Evolutionary conservation across 2,888 invertebrate genomes (phyloP), one percentile per base, ranked within the genome.

Genomic region (Notocelia uddmanniana): DNA sequence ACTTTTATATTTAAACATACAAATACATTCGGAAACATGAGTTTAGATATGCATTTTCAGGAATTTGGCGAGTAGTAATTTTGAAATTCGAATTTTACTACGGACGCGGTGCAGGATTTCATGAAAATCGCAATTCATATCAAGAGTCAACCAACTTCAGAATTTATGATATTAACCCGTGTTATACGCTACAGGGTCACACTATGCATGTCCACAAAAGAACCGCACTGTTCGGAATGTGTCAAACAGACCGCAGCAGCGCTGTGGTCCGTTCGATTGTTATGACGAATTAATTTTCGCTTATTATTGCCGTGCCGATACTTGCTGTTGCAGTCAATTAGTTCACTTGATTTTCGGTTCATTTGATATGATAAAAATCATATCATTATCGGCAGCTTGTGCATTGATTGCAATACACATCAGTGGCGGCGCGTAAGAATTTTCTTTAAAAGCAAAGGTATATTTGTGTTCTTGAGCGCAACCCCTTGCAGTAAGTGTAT

Each of bases 201-300:
- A 50, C 48, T 50, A 63, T 1, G 10, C 48, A 15, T 15, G 15
- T 54, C 54, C 64, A 70, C 73, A 70, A 71, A 74, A 74, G 69
- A 74, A 69, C 69, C 76, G 75, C 73, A 68, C 57, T 59, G 69
- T 57, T 1, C 58, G 68, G 72, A 73, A 74, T 76, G 73, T 74
- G 69, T 72, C 77, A 76, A 77, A 77, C 72, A 69, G 67, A 76
- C 76, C 77, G 50, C 69, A 71, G 54, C 58, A 15, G 26, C 9
- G 60, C 37, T 52, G 58, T 34, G 34, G 62, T 64, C 66, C 50
- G 58, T 21, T 52, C 64, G 67, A 74, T 71, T 73, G 72, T 75
- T 73, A 57, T 58, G 54, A 59, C 37, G 74, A 75, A 77, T 76
- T 74, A 68, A 67, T 70, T 74, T 72, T 70, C 41, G 55, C 50